Evolutionary conservation across 2,888 invertebrate genomes (phyloP).

Genomic region (Dascillus cervinus): DNA sequence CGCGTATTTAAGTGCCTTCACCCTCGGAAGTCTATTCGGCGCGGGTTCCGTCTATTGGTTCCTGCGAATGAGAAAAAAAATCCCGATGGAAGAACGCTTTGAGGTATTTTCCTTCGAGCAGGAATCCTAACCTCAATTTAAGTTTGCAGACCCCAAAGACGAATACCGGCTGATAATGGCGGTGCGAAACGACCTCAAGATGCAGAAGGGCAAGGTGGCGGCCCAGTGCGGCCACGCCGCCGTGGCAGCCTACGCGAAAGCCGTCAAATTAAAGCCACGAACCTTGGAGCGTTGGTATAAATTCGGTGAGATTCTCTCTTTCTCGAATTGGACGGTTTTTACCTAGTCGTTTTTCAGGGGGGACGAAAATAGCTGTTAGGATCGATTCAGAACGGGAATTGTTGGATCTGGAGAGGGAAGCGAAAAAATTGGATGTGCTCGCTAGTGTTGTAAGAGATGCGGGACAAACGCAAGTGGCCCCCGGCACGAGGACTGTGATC

Average conservation of each 20-base stretch:
- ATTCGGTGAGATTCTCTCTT: conserved; percentile 18
- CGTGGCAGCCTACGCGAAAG: conserved; percentile 73
- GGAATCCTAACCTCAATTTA: no score
- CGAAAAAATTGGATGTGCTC: conserved; percentile 61
- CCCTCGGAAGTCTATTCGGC: conserved; percentile 34
- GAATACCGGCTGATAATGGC: conserved; percentile 79
- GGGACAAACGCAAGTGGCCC: conserved; percentile 86
- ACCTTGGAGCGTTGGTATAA: conserved; percentile 51
- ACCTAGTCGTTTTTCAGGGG: conserved; percentile 42
- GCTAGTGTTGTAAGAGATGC: conserved; percentile 79
- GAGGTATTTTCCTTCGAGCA: conserved; percentile 25
- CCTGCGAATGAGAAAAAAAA: conserved; percentile 19
- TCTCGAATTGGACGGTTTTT: conserved; percentile 1
- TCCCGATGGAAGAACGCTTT: conserved; percentile 29
- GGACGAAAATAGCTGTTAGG: conserved; percentile 83
- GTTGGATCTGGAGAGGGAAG: conserved; percentile 58
- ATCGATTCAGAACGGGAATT: conserved; percentile 70
- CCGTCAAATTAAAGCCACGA: conserved; percentile 53
- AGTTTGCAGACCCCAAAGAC: conserved; percentile 36
- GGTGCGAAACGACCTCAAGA: conserved; percentile 82
- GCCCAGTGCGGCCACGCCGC: conserved; percentile 95
- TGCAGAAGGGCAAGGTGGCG: conserved; percentile 93
- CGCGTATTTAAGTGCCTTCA: no score
- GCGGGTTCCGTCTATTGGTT: conserved; percentile 31
- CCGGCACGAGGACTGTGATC: conserved; percentile 82